Conservation (phyloP, 1,140 invertebrate genomes). For the Pararge aegeria region DNA sequence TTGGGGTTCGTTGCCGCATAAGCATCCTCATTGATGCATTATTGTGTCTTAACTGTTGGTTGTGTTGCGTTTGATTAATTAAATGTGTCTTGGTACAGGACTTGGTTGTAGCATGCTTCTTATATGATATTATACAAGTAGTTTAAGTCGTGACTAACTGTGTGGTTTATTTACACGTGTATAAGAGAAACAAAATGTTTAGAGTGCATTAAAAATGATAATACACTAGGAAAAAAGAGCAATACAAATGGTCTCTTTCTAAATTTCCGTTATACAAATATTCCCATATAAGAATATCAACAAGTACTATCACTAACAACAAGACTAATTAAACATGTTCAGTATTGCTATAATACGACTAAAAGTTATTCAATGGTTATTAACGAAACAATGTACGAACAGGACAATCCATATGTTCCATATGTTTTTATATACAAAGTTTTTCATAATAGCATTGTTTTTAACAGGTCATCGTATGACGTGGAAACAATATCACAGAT, state of each 20-base stretch:
- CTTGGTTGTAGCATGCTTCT: conserved; percentile 20
- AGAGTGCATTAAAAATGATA: too few species aligned
- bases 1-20: conserved; percentile 78
- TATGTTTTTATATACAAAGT: too few species aligned
- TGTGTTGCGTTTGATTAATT: conserved; percentile 5
- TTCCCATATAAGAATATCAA: too few species aligned
- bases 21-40: conserved; percentile 25
- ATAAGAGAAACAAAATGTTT: neutral
- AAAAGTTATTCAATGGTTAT: too few species aligned
- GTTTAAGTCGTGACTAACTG: conserved; percentile 10
- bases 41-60: conserved; percentile 17
- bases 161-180: neutral
- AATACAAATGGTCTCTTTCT: too few species aligned
- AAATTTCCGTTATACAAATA: too few species aligned
- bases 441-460: neutral
- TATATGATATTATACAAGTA: neutral
- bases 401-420: too few species aligned
- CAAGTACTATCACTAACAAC: too few species aligned
- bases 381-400: too few species aligned
- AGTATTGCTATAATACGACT: too few species aligned
- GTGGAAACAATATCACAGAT: conserved; percentile 90
- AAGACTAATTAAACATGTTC: too few species aligned
- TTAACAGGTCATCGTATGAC: conserved; percentile 87
- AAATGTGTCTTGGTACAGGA: conserved; percentile 13
- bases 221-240: too few species aligned